A percentile compares a stretch with the other conserved stretches of the same genome.
phyloP scores from a whole-genome alignment of 2,888 invertebrate genomes.

The Drosophila meridiana region DNA sequence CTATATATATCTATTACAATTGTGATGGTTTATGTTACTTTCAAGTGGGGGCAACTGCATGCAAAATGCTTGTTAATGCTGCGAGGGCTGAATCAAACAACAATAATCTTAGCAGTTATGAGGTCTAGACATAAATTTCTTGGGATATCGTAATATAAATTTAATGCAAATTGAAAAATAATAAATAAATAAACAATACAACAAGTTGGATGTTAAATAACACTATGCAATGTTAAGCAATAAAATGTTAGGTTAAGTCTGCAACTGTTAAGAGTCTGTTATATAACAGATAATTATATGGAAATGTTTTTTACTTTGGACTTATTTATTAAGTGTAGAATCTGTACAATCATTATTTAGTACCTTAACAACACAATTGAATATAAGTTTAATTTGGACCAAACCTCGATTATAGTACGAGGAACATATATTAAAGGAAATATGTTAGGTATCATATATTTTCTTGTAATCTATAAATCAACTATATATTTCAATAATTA shows the following conservation, averaged over 20 bases:
- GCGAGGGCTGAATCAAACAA: constrained; percentile 6
- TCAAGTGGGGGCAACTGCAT: constrained; percentile 34
- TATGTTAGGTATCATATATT: background rate
- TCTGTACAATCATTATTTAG: too few relatives aligned
- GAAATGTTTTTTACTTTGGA: too few relatives aligned
- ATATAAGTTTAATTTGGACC: too few relatives aligned
- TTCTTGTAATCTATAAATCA: background rate
- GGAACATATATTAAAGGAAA: too few relatives aligned
- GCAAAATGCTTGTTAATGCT: constrained; percentile 16
- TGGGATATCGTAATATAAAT: constrained; percentile 19
- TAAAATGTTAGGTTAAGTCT: background rate
- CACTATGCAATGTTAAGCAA: background rate
- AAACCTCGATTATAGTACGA: too few relatives aligned
- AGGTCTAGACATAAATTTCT: constrained; percentile 28
- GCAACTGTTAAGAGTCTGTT: background rate
- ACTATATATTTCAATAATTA: background rate
- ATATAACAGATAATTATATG: background rate
- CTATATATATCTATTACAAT: constrained; percentile 11
- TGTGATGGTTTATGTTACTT: constrained; percentile 18
- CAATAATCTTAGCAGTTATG: constrained; percentile 4
- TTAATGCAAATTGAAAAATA: constrained; percentile 20
- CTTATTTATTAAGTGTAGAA: too few relatives aligned
- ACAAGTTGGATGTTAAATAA: background rate
- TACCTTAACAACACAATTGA: too few relatives aligned
- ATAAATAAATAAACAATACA: constrained; percentile 3